Evolutionary conservation across 2,888 invertebrate genomes (phyloP), one percentile per base, ranked within the genome.

Genomic region (Erebia aethiops): DNA sequence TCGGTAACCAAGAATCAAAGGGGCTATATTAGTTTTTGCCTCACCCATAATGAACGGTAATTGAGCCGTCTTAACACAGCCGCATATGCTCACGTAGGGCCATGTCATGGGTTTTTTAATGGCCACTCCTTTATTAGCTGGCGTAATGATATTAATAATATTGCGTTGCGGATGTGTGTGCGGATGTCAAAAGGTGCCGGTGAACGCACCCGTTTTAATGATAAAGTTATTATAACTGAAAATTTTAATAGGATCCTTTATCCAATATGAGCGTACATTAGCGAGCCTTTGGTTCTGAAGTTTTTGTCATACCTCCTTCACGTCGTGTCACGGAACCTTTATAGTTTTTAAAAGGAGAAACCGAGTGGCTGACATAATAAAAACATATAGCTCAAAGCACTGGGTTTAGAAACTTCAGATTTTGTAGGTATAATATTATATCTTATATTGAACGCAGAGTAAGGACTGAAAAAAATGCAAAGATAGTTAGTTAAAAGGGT

Each of bases 21-120:
- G 71, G 71, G 54, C 68, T 51, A 69, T 68, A 69, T 71, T 71
- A 69, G 71, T 73, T 73, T 73, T 73, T 73, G 69, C 66, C 5
- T n/a, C 49, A 63, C 46, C 66, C 62, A 69, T 73, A 69, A 73
- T 73, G 73, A 62, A 57, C 49, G 16, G 66, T 73, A 73, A 73
- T 73, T 73, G 73, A 46, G 65, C 66, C 62, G 49, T 67, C 66
- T 68, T 68, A 66, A 68, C 54, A 35, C 35, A n/a, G n/a, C 49
- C 67, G 49, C 71, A 71, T 73, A 69, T 54, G 14, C 62, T 71
- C 73, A 73, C 73, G 73, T 73, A 66, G 62, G 35, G 41, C 46
- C 52, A 62, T 63, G 61, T 73, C 69, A 66, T 71, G 54, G 66
- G 67, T 73, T 72, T 52, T 49, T 68, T 26, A 52, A 46, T 13